phyloP scores from a whole-genome alignment of 2,113 vertebrate genomes.

The Synodontis membranacea region DNA sequence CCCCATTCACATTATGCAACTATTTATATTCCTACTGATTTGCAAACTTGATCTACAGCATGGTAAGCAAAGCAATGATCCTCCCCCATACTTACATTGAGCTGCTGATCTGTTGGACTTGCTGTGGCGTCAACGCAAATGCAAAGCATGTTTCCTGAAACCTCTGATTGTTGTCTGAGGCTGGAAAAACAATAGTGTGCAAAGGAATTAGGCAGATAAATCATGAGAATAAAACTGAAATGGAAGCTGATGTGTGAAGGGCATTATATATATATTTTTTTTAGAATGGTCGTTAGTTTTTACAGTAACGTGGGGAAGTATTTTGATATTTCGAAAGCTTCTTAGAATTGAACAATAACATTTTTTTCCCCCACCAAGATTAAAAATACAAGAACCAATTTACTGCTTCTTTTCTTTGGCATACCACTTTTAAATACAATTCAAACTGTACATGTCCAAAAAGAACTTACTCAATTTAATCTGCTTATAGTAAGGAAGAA shows the following conservation, averaged over 20 bases:
- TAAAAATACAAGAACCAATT: neutral
- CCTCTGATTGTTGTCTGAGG: slow-evolving; percentile 93
- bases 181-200: slow-evolving; percentile 57
- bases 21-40: neutral
- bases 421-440: slow-evolving; percentile 25
- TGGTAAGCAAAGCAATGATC: neutral
- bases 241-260: neutral
- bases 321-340: neutral
- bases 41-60: neutral
- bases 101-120: slow-evolving; percentile 98
- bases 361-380: neutral
- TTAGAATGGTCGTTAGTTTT: neutral
- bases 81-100: slow-evolving; percentile 87
- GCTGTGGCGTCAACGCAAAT: slow-evolving; percentile 95
- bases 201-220: slow-evolving; percentile 1
- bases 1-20: neutral
- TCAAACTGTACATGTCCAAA: slow-evolving; percentile 39
- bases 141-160: slow-evolving; percentile 99
- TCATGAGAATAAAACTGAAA: neutral
- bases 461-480: slow-evolving; percentile 54
- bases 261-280: neutral
- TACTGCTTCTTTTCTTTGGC: slow-evolving; percentile 3
- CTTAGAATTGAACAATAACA: neutral
- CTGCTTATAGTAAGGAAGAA: slow-evolving; percentile 48
- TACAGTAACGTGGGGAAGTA: neutral